phyloP scores from a whole-genome alignment of 2,113 vertebrate genomes.

The Lonchura striata region DNA sequence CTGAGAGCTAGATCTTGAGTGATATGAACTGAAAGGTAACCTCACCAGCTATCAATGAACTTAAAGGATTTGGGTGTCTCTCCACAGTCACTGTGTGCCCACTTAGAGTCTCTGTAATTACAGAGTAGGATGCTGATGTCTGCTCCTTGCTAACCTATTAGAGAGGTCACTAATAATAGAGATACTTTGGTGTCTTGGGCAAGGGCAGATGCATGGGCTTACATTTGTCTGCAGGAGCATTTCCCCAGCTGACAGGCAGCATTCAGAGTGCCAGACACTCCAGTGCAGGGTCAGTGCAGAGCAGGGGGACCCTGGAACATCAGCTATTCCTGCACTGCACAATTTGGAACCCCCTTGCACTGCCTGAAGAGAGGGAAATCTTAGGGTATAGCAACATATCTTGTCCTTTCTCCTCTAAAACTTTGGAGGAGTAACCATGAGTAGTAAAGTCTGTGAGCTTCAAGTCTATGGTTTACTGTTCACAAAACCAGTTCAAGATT shows the following conservation, averaged over 20 bases:
- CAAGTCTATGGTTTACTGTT: neutral
- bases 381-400: neutral
- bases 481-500: fast-evolving
- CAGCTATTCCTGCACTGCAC: neutral
- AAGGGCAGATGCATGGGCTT: neutral
- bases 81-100: neutral
- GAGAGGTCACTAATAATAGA: neutral
- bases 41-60: neutral
- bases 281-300: neutral
- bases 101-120: neutral
- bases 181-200: neutral
- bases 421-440: neutral
- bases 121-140: neutral
- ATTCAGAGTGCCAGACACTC: neutral
- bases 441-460: neutral
- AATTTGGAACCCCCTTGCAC: neutral
- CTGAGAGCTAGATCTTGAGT: neutral
- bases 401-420: neutral
- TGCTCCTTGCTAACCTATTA: neutral
- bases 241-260: neutral
- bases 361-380: neutral
- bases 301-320: neutral
- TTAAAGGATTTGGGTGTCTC: neutral
- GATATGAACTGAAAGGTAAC: neutral
- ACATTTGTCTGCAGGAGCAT: neutral